Evolutionary conservation across 1,140 invertebrate genomes (phyloP).

Genomic region (Heliconius eleuchia): DNA sequence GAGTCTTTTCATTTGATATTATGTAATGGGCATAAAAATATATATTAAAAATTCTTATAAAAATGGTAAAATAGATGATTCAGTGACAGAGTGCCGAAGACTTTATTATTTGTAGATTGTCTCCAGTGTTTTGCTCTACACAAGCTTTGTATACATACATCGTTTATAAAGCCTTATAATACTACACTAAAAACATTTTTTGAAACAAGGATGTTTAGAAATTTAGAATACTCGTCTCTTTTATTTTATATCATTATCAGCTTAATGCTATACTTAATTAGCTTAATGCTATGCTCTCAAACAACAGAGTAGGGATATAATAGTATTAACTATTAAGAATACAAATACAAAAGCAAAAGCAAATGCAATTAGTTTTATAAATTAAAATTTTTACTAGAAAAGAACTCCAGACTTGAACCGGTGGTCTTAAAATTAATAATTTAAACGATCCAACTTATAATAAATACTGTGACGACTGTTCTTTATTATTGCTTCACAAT

Average conservation of each 20-base stretch:
- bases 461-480: slow-evolving; percentile 3
- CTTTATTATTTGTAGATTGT: not conserved
- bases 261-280: no score
- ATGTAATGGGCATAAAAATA: not conserved
- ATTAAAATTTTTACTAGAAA: no score
- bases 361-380: no score
- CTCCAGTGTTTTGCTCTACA: not conserved
- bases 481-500: slow-evolving; percentile 12
- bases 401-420: not conserved
- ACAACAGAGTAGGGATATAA: no score
- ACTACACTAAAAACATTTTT: no score
- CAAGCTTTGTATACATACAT: not conserved
- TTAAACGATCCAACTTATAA: not conserved
- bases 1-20: not conserved
- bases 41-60: not conserved
- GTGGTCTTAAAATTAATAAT: not conserved
- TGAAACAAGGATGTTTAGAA: no score
- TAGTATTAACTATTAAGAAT: no score
- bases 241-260: no score
- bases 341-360: no score
- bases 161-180: no score
- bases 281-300: no score
- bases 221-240: no score
- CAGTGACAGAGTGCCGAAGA: not conserved
- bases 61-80: not conserved